Base-by-base conservation (phyloP, 2,888 invertebrate genomes). In the Gandaritis pyraliata region DNA sequence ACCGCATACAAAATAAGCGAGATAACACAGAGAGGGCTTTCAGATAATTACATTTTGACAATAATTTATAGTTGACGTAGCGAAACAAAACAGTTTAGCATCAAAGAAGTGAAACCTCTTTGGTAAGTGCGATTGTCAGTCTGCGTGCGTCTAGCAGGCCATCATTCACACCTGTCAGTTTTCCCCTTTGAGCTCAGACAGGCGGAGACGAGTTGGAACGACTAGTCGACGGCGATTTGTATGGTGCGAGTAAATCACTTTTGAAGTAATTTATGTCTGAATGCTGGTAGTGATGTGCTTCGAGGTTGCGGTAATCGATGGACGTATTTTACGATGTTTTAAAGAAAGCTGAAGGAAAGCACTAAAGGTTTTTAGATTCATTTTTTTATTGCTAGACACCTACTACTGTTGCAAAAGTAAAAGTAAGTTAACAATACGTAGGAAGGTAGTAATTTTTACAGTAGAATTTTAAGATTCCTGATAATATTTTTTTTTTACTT, bases 201-300 rank as follows among this genome's bases (percentile, higher is more conserved):
- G 76, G 79, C 82, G 83, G 81, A 82, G 86, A 81, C 86, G 81
- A 82, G 83, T 78, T 80, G 80, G 81, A 76, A 77, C 78, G 83
- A 81, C 85, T 84, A 85, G 87, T 82, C 85, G 76, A 79, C 81
- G 78, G 79, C 85, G 83, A 81, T 88, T 88, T 88, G 87, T 87
- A 86, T 84, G 78, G 83, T 80, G 80, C 68, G 80, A 87, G 87
- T 90, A 90, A 90, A 90, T 90, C 88, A 90, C 88, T 88, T 87
- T 83, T 87, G 85, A 86, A 86, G 88, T 90, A 88, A 90, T 90
- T 88, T 90, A 90, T 86, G 87, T 83, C 72, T 72, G 73, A 75
- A 70, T 71, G 74, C 64, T 65, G 70, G 70, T 83, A 88, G 88
- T 82, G 88, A 75, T 79, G 90, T 70, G 74, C 61, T 61, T 58